Percentiles rank a stretch among this genome's conserved stretches.
These are phyloP conservation scores for Heterotis niloticus DNA, from an alignment of 2,113 vertebrate species.

Conservation along the genomic window DNA sequence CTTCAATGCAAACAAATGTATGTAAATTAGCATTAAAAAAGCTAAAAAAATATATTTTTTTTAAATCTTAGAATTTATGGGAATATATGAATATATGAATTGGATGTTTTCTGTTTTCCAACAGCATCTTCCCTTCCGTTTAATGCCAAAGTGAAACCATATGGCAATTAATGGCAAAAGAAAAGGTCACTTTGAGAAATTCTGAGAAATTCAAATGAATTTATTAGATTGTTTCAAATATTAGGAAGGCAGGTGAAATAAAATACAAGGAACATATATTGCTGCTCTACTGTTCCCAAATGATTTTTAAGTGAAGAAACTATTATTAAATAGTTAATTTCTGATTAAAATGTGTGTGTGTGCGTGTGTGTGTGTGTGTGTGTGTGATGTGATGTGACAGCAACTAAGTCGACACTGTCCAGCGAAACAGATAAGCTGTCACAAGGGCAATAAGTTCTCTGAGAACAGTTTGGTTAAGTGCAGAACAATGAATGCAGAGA, in stretches of 20 bases:
- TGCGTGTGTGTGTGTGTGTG: background rate
- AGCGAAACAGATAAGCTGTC: background rate
- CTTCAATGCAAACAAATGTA: background rate
- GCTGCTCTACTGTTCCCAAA: background rate
- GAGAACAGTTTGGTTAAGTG: no score
- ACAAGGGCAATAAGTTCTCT: background rate
- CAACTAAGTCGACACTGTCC: background rate
- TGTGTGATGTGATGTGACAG: background rate
- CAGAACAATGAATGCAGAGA: no score
- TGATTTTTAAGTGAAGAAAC: background rate
- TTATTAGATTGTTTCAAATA: constrained; percentile 72
- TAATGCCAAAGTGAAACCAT: constrained; percentile 44
- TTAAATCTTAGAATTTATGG: background rate
- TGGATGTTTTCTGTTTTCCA: background rate
- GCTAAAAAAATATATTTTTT: no score
- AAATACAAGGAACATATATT: constrained; percentile 28
- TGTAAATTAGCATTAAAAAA: no score
- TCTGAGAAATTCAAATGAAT: constrained; percentile 75
- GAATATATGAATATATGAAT: background rate
- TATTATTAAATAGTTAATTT: background rate
- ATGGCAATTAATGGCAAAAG: constrained; percentile 81
- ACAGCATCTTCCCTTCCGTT: background rate
- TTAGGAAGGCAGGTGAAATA: constrained; percentile 69
- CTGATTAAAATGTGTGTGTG: background rate
- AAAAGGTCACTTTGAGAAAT: constrained; percentile 79